These are phyloP conservation scores for Pterophyllum scalare DNA, from an alignment of 2,113 vertebrate species.

Conservation along the genomic window DNA sequence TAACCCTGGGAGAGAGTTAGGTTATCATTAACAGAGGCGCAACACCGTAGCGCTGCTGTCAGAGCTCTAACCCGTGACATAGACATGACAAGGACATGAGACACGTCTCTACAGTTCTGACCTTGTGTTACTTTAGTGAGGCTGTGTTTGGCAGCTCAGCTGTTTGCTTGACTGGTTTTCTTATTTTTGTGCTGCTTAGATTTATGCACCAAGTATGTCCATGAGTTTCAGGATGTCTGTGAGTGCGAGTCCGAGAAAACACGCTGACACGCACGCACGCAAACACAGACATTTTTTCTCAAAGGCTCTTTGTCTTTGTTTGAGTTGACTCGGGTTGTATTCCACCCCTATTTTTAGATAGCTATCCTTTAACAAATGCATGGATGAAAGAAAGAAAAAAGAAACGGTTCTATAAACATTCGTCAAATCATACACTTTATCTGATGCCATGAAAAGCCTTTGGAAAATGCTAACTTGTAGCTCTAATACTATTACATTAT, in stretches of 20 bases:
- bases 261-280: background rate
- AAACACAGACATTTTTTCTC: background rate
- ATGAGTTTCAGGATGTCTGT: slow-evolving; percentile 13
- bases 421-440: background rate
- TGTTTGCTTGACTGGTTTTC: slow-evolving; percentile 26
- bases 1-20: slow-evolving; percentile 59
- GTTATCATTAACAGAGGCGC: slow-evolving; percentile 61
- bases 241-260: slow-evolving; percentile 23
- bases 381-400: background rate
- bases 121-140: slow-evolving; percentile 39
- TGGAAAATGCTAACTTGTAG: background rate
- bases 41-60: slow-evolving; percentile 34
- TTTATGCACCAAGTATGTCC: slow-evolving; percentile 27
- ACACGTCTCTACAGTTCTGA: slow-evolving; percentile 32
- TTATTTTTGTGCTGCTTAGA: slow-evolving; percentile 35
- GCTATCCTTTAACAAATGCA: slow-evolving; percentile 2
- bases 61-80: slow-evolving; percentile 37
- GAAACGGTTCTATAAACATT: background rate
- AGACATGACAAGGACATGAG: slow-evolving; percentile 60
- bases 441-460: background rate
- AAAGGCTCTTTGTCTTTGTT: slow-evolving; percentile 11
- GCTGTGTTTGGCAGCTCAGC: slow-evolving; percentile 10
- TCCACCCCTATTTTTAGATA: background rate
- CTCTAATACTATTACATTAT: background rate
- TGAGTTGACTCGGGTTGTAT: background rate